phyloP scores from a whole-genome alignment of 1,140 invertebrate species.

The Drosophila novamexicana region DNA sequence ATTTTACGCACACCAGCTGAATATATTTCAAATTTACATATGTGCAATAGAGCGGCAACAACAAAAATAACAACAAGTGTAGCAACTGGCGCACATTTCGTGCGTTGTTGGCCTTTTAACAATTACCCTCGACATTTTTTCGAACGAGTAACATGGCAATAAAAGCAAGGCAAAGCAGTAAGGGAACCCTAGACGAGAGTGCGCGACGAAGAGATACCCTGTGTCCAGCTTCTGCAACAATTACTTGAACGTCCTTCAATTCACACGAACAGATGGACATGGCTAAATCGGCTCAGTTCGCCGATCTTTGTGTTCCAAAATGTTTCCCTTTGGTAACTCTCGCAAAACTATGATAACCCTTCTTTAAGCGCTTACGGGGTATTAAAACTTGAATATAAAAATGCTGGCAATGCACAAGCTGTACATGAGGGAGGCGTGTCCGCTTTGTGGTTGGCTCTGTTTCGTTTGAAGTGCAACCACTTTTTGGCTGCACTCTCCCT shows the following conservation, averaged over 20 bases:
- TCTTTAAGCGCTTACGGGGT: too few relatives aligned
- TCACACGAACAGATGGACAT: too few relatives aligned
- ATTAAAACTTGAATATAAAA: slow-evolving; percentile 14
- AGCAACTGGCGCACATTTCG: slow-evolving; percentile 14
- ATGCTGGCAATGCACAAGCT: slow-evolving; percentile 26
- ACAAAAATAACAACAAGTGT: slow-evolving; percentile 5
- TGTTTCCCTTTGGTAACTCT: too few relatives aligned
- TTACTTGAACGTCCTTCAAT: too few relatives aligned
- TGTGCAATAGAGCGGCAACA: slow-evolving; percentile 8
- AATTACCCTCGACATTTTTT: slow-evolving; percentile 38
- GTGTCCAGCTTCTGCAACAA: too few relatives aligned
- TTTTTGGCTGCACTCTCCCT: slow-evolving; percentile 18
- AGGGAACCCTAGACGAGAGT: background rate
- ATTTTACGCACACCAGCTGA: background rate
- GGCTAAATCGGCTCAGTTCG: too few relatives aligned
- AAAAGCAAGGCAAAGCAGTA: slow-evolving; percentile 3
- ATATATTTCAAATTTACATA: slow-evolving; percentile 30
- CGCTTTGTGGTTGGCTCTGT: slow-evolving; percentile 31
- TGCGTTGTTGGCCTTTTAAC: slow-evolving; percentile 21
- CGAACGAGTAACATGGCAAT: slow-evolving; percentile 7
- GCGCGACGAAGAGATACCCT: background rate
- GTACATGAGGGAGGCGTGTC: slow-evolving; percentile 19
- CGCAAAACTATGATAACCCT: too few relatives aligned
- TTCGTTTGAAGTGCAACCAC: slow-evolving; percentile 29
- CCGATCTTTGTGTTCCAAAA: too few relatives aligned